phyloP scores from a whole-genome alignment of 2,113 vertebrate species.

The Ia io region DNA sequence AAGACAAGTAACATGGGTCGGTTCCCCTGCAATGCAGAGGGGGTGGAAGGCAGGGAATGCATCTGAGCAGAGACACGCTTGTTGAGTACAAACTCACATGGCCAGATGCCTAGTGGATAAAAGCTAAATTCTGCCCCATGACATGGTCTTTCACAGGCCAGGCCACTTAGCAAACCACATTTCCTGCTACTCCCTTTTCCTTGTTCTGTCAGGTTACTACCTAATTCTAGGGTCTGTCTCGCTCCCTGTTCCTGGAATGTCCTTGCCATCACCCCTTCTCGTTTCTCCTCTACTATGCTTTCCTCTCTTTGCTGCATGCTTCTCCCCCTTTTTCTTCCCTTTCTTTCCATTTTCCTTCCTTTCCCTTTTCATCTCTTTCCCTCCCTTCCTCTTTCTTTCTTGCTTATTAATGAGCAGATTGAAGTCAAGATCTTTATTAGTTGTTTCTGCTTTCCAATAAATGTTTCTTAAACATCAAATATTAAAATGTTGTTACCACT shows the following conservation, averaged over 20 bases:
- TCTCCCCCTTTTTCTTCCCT: neutral
- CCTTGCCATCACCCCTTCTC: neutral
- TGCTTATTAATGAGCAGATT: neutral
- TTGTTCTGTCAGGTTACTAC: neutral
- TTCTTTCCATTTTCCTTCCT: neutral
- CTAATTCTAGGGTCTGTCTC: neutral
- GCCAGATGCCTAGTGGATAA: neutral
- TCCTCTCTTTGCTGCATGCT: neutral
- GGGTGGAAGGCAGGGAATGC: no score
- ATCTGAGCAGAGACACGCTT: rapidly evolving
- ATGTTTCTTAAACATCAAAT: neutral
- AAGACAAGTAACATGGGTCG: neutral
- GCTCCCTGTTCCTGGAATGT: neutral
- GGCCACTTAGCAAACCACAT: neutral
- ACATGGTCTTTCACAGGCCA: neutral
- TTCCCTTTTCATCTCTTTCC: neutral
- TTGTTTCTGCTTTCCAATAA: neutral
- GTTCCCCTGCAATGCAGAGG: neutral
- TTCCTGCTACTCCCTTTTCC: neutral
- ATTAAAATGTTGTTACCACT: neutral
- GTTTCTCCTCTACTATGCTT: neutral
- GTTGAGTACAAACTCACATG: rapidly evolving
- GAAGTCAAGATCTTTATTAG: neutral
- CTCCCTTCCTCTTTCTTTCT: neutral
- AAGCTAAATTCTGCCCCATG: neutral